Conservation (phyloP, 2,113 vertebrate genomes). For the Dendropsophus ebraccatus region DNA sequence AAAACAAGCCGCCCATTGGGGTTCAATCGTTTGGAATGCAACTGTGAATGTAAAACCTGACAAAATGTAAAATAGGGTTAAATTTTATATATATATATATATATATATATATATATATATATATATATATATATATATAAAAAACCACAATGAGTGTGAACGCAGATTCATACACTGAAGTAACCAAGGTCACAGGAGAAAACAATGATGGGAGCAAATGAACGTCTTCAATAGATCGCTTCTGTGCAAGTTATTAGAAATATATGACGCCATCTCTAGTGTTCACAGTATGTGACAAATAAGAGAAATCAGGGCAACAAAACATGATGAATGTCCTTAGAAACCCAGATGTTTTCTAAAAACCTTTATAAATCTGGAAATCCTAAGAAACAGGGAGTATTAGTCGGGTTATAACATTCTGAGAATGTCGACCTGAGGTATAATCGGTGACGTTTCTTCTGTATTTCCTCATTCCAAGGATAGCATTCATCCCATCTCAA, state of each 20-base stretch:
- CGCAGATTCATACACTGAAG: background rate
- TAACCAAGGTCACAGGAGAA: background rate
- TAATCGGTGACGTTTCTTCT: background rate
- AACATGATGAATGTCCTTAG: background rate
- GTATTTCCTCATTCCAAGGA: conserved; percentile 25
- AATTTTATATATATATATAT: too few species aligned
- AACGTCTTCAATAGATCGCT: background rate
- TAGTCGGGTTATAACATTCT: background rate
- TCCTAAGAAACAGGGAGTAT: background rate
- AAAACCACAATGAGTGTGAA: too few species aligned
- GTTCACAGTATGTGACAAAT: background rate
- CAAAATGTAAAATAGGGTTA: background rate
- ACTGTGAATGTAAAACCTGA: background rate
- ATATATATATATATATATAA: too few species aligned
- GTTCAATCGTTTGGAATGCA: too few species aligned
- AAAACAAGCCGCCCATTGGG: too few species aligned
- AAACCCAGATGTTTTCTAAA: too few species aligned
- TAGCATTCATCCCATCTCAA: background rate
- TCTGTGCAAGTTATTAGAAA: background rate
- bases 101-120: too few species aligned
- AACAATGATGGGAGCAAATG: background rate
- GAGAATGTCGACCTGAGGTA: background rate
- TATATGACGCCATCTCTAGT: background rate
- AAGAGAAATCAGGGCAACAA: background rate
- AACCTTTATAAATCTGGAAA: background rate